These are phyloP conservation scores for Cotesia vestalis DNA, from an alignment of 1,140 invertebrate species.

Conservation along the genomic window DNA sequence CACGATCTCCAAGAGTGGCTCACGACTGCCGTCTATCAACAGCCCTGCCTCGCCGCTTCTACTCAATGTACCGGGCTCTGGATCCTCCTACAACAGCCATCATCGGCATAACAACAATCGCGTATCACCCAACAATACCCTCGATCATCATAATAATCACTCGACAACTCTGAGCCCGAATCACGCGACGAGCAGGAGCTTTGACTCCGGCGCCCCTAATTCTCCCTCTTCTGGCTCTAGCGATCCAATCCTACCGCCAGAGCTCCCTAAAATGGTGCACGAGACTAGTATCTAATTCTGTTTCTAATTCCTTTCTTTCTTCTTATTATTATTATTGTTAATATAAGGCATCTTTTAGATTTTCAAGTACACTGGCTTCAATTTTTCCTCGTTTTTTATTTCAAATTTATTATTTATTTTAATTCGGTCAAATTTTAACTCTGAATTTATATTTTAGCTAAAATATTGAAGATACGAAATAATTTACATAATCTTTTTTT, in stretches of 20 bases:
- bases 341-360: no score
- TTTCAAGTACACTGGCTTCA: no score
- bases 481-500: no score
- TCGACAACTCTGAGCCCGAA: constrained; percentile 49
- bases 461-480: no score
- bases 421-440: no score
- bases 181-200: constrained; percentile 51
- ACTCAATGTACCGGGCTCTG: constrained; percentile 59
- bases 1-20: constrained; percentile 45
- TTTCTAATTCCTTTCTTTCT: constrained; percentile 16
- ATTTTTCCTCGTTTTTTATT: background rate
- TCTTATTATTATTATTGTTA: background rate
- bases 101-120: constrained; percentile 56
- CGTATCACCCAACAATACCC: constrained; percentile 50
- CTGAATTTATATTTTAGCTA: no score
- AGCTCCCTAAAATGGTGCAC: constrained; percentile 75
- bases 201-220: constrained; percentile 55
- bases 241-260: constrained; percentile 64
- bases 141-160: constrained; percentile 42
- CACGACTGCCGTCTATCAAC: constrained; percentile 57
- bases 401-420: background rate
- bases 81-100: constrained; percentile 51
- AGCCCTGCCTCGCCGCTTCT: constrained; percentile 61
- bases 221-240: constrained; percentile 63
- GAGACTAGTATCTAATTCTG: constrained; percentile 74